Evolutionary conservation across 2,797 vertebrate species (phyloP), one percentile per base, ranked within the genome.

Genomic region (Poeciliopsis gracilis): DNA sequence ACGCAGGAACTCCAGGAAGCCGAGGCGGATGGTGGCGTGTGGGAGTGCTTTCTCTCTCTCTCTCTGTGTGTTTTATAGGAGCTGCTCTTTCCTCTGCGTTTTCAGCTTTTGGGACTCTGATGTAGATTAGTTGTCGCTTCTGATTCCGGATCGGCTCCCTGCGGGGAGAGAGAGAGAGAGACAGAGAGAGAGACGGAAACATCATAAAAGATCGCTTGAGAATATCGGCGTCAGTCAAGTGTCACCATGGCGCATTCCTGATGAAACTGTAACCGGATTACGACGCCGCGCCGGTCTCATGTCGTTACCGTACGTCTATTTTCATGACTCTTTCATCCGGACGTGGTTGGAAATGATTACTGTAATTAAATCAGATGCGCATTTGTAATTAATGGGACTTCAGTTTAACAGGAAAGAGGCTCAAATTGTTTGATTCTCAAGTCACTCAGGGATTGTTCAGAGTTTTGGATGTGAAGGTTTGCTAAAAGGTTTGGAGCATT

Each of bases 121-220:
- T 38, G 87, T 70, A 45, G 83, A 83, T 90, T 71, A 82, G 77
- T 82, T 71, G 84, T 83, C 82, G 77, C 75, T 63, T 25, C 85
- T 80, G 84, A 78, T 81, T 85, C 79, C 78, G 80, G 83, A 85
- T 83, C 73, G 43, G 36, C 49, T 86, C 82, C 82, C 91, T 94
- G 91, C 43, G 83, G 82, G 80, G 78, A 80, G 82, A 81, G n/a
- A 82, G 20, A 51, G 75, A 89, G 38, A 82, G 81, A 33, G 30
- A 30, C n/a, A n/a, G 30, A 1, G 30, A 23, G 49, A 23, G 20
- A 51, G 75, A 89, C 43, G 77, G 74, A 80, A 57, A 88, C 82
- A 79, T 87, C 77, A 86, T 7, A 33, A 57, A 75, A 71, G 79
- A 84, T 79, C 86, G 51, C 75, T 78, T 78, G 33, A 43, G 72